Conservation (phyloP, 2,113 vertebrate species). For the Triplophysa dalaica region DNA sequence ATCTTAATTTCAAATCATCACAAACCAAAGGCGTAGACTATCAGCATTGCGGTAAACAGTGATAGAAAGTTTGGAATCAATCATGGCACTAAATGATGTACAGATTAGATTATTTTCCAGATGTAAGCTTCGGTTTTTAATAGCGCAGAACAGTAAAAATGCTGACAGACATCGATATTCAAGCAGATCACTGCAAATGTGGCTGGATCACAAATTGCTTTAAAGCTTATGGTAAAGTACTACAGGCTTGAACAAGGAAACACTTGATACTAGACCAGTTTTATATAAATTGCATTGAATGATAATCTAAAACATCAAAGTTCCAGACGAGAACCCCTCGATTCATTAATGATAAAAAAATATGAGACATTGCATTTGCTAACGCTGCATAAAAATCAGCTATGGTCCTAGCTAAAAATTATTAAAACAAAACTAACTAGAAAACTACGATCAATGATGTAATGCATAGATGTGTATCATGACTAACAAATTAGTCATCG, state of each 20-base stretch:
- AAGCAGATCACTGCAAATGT: slow-evolving; percentile 9
- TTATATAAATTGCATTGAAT: slow-evolving; percentile 23
- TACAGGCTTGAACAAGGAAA: not conserved
- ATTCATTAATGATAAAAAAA: not conserved
- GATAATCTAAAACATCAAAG: slow-evolving; percentile 7
- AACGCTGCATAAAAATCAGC: slow-evolving; percentile 5
- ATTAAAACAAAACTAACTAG: not conserved
- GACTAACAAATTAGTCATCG: slow-evolving; percentile 41
- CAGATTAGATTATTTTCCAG: slow-evolving; percentile 32
- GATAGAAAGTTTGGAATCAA: slow-evolving; percentile 40
- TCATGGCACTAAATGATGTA: slow-evolving; percentile 29
- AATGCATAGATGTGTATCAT: not conserved
- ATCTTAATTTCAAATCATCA: slow-evolving; percentile 27
- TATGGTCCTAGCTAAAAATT: not conserved
- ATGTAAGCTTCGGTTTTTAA: not conserved
- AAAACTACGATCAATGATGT: not conserved
- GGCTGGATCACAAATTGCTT: slow-evolving; percentile 42
- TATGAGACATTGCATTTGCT: not conserved
- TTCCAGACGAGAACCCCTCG: not conserved
- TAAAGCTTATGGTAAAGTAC: slow-evolving; percentile 35
- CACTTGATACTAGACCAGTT: not conserved
- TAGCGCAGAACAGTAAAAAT: slow-evolving; percentile 2
- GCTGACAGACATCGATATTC: slow-evolving; percentile 37
- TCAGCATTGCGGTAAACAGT: slow-evolving; percentile 29
- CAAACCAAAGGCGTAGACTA: slow-evolving; percentile 36